Percentiles rank a stretch among this genome's conserved stretches.
phyloP scores from a whole-genome alignment of 2,888 invertebrate genomes.

The Microctonus aethiopoides region DNA sequence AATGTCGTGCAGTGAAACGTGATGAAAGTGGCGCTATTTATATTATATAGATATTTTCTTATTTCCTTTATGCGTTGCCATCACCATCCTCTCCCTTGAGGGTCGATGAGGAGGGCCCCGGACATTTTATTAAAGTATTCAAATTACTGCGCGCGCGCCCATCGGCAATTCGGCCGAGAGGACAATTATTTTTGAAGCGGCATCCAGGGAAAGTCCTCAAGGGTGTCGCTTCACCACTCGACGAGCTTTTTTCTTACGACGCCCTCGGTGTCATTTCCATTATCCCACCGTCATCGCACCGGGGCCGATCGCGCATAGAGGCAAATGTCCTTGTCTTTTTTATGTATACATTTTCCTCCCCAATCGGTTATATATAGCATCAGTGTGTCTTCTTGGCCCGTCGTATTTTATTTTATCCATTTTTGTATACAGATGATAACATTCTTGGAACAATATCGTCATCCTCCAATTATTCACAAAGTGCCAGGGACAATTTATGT shows the following conservation, averaged over 20 bases:
- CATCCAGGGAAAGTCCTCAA: slow-evolving; percentile 33
- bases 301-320: slow-evolving; percentile 27
- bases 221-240: slow-evolving; percentile 27
- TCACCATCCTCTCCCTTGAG: neutral
- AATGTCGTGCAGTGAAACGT: slow-evolving; percentile 14
- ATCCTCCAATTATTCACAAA: slow-evolving; percentile 13
- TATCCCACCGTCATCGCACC: slow-evolving; percentile 24
- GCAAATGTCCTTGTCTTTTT: no score
- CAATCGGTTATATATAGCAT: slow-evolving; percentile 22
- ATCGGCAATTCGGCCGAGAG: slow-evolving; percentile 33
- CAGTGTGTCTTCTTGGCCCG: neutral
- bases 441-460: neutral
- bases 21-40: slow-evolving; percentile 5
- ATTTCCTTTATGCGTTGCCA: slow-evolving; percentile 18
- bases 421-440: neutral
- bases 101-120: neutral
- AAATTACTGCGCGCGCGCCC: slow-evolving; percentile 36
- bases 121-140: slow-evolving; percentile 44
- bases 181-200: slow-evolving; percentile 47
- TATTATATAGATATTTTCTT: slow-evolving; percentile 5
- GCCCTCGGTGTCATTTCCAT: slow-evolving; percentile 35
- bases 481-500: neutral
- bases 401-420: slow-evolving; percentile 15
- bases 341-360: slow-evolving; percentile 13
- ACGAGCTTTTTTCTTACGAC: slow-evolving; percentile 30